Evolutionary conservation across 2,888 invertebrate species (phyloP).

Genomic region (Pseudoips prasinana): DNA sequence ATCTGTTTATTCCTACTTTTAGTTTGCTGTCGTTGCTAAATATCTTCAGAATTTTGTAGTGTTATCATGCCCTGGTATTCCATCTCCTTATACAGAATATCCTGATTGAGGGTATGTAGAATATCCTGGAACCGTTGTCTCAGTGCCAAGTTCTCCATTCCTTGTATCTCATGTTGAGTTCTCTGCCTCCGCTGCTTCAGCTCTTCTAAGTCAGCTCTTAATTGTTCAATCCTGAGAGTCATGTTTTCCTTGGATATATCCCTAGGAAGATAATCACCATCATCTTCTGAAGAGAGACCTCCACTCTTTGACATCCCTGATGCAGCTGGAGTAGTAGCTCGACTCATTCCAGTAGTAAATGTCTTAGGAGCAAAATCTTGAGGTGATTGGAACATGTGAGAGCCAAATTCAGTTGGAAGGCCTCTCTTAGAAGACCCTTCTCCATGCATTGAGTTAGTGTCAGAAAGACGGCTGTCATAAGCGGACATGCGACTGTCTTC

Average conservation of each 20-base stretch:
- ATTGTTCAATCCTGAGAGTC: constrained; percentile 85
- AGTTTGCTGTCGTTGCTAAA: constrained; percentile 39
- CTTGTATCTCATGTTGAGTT: constrained; percentile 91
- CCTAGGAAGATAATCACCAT: constrained; percentile 51
- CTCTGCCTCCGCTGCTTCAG: constrained; percentile 87
- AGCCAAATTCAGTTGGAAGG: constrained; percentile 58
- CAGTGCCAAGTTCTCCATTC: constrained; percentile 92
- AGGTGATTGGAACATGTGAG: constrained; percentile 57
- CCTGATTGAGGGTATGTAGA: constrained; percentile 89
- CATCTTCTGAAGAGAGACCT: constrained; percentile 58
- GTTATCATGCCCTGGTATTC: constrained; percentile 78
- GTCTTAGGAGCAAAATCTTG: constrained; percentile 38
- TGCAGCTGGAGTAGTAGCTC: constrained; percentile 40
- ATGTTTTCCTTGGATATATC: constrained; percentile 76
- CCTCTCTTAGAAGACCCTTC: constrained; percentile 43
- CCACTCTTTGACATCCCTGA: constrained; percentile 43
- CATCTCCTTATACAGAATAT: constrained; percentile 90
- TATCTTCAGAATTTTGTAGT: constrained; percentile 67
- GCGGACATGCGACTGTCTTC: constrained; percentile 90
- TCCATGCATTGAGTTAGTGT: constrained; percentile 69
- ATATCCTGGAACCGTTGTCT: constrained; percentile 92
- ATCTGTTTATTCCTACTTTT: too few species aligned
- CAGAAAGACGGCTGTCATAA: constrained; percentile 88
- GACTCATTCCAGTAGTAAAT: constrained; percentile 36
- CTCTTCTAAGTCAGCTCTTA: constrained; percentile 88